These are phyloP conservation scores for Corythaeola cristata DNA, from an alignment of 2,113 vertebrate species.

Conservation along the genomic window DNA sequence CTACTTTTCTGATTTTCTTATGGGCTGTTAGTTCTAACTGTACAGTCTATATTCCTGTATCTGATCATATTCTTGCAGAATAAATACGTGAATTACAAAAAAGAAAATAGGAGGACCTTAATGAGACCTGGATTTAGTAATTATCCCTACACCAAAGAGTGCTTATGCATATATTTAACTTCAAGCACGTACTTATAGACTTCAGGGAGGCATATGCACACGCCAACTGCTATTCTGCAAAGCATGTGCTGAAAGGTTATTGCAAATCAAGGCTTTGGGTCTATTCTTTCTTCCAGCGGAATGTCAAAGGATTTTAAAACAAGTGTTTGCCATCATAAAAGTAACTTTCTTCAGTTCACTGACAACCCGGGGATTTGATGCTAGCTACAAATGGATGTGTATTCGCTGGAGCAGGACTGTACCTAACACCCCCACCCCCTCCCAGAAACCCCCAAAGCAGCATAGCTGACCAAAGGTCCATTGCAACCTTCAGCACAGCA, in stretches of 20 bases:
- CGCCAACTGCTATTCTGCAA: not conserved
- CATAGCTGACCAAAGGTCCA: not conserved
- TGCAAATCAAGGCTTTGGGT: not conserved
- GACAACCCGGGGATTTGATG: not conserved
- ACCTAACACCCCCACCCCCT: not conserved
- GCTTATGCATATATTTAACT: not conserved
- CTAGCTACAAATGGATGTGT: not conserved
- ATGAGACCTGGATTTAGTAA: slow-evolving; percentile 20
- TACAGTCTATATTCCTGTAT: not conserved
- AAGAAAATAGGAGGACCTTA: not conserved
- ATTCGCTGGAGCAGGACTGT: not conserved
- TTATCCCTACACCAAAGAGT: not conserved
- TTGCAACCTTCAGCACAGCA: not conserved
- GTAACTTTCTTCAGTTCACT: not conserved
- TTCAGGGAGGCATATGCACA: not conserved
- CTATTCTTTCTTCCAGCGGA: not conserved
- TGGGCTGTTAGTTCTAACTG: not conserved
- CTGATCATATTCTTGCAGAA: not conserved
- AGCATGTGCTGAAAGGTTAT: not conserved
- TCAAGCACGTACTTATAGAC: not conserved
- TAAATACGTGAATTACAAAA: not conserved
- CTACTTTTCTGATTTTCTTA: not conserved
- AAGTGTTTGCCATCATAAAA: not conserved
- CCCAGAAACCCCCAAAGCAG: not conserved
- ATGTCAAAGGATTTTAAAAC: not conserved